phyloP scores from a whole-genome alignment of 2,797 vertebrate species.

The Erethizon dorsatum region DNA sequence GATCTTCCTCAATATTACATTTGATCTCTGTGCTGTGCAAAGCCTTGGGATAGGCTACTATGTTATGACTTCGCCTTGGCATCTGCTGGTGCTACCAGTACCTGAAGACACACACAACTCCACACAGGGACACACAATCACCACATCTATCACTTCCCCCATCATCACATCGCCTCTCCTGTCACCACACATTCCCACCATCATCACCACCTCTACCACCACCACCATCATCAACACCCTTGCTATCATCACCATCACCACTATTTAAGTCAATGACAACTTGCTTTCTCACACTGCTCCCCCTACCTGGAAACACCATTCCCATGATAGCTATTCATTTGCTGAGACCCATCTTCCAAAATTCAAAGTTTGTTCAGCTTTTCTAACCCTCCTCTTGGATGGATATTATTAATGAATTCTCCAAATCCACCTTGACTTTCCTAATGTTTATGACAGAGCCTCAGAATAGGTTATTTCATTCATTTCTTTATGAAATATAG shows the following conservation, averaged over 20 bases:
- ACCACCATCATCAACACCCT: neutral
- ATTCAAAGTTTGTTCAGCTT: neutral
- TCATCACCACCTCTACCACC: neutral
- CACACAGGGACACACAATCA: neutral
- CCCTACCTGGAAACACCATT: no score
- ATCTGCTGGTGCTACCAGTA: neutral
- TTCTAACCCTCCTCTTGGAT: rapidly evolving
- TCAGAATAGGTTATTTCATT: neutral
- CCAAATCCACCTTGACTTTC: neutral
- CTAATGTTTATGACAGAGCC: neutral
- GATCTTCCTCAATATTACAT: neutral
- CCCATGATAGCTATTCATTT: neutral
- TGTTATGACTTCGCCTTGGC: neutral
- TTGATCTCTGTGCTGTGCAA: neutral
- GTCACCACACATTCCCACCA: neutral
- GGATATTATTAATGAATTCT: no score
- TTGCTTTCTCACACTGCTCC: neutral
- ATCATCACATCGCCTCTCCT: neutral
- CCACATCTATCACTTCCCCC: no score
- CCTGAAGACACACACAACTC: neutral
- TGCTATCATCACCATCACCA: neutral
- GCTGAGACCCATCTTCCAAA: neutral
- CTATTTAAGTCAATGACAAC: neutral
- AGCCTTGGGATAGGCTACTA: neutral
- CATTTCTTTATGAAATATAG: neutral